Percentiles rank a stretch among this genome's conserved stretches.
Conservation (phyloP, 2,113 vertebrate species). For the Gyps fulvus region DNA sequence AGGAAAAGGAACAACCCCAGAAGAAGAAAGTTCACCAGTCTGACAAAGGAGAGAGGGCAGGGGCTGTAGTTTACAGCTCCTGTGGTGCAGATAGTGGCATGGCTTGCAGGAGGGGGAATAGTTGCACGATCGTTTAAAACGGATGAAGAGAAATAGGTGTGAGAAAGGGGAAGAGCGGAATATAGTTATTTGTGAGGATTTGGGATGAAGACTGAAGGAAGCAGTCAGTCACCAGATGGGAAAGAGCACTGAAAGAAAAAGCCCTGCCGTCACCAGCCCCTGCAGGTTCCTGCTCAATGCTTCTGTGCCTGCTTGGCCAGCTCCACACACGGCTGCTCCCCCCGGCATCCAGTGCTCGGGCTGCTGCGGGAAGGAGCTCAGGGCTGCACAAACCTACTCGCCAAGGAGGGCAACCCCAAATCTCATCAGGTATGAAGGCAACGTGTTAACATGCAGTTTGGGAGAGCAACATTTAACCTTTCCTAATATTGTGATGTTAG, state of each 20-base stretch:
- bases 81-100: no score
- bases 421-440: neutral
- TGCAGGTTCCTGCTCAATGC: neutral
- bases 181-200: neutral
- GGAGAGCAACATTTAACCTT: neutral
- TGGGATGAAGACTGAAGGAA: neutral
- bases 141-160: neutral
- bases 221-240: neutral
- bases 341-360: fast-evolving
- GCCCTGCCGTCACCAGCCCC: neutral
- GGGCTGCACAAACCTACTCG: neutral
- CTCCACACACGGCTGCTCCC: no score
- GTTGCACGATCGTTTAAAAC: neutral
- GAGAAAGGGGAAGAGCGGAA: neutral
- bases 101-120: neutral
- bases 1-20: neutral
- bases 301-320: neutral
- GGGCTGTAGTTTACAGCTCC: neutral
- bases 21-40: neutral
- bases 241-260: neutral
- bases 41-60: neutral
- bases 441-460: fast-evolving
- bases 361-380: neutral
- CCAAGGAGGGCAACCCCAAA: neutral
- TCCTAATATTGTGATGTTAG: neutral